phyloP scores from a whole-genome alignment of 2,797 vertebrate species.

The Lerista edwardsae region DNA sequence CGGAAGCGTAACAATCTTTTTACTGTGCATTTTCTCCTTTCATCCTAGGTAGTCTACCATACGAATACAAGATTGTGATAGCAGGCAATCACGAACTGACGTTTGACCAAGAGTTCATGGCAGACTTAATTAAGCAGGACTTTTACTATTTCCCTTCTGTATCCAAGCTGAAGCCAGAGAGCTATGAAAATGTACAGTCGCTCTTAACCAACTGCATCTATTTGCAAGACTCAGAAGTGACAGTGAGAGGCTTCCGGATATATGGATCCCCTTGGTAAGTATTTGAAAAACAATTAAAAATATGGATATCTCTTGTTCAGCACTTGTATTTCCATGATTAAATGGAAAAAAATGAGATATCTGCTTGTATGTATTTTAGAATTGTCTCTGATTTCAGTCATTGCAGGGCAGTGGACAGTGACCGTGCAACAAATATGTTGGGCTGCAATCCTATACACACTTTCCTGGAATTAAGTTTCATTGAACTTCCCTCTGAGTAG shows the following conservation, averaged over 20 bases:
- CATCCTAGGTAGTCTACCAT: slow-evolving; percentile 89
- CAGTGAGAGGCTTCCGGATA: slow-evolving; percentile 91
- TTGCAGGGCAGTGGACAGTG: too few species aligned
- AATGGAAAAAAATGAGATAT: slow-evolving; percentile 37
- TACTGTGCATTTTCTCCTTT: slow-evolving; percentile 57
- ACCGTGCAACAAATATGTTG: too few species aligned
- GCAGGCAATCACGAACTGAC: slow-evolving; percentile 97
- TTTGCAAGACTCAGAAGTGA: slow-evolving; percentile 96
- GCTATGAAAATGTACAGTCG: slow-evolving; percentile 94
- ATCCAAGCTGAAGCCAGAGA: slow-evolving; percentile 95
- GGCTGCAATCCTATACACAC: too few species aligned
- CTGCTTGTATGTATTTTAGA: slow-evolving; percentile 42
- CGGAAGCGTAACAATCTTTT: slow-evolving; percentile 38
- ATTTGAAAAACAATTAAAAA: slow-evolving; percentile 57
- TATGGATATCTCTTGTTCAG: slow-evolving; percentile 38
- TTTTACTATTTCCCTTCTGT: slow-evolving; percentile 97
- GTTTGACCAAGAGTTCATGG: slow-evolving; percentile 98
- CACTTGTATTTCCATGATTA: slow-evolving; percentile 38
- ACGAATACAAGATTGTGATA: slow-evolving; percentile 96
- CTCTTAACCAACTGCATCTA: slow-evolving; percentile 98
- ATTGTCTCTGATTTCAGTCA: not conserved
- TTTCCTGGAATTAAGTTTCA: too few species aligned
- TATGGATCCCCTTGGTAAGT: slow-evolving; percentile 97
- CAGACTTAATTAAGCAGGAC: slow-evolving; percentile 97
- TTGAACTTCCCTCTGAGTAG: too few species aligned